Evolutionary conservation across 2,888 invertebrate species (phyloP), one percentile per base, ranked within the genome.

Genomic region (Laothoe populi): DNA sequence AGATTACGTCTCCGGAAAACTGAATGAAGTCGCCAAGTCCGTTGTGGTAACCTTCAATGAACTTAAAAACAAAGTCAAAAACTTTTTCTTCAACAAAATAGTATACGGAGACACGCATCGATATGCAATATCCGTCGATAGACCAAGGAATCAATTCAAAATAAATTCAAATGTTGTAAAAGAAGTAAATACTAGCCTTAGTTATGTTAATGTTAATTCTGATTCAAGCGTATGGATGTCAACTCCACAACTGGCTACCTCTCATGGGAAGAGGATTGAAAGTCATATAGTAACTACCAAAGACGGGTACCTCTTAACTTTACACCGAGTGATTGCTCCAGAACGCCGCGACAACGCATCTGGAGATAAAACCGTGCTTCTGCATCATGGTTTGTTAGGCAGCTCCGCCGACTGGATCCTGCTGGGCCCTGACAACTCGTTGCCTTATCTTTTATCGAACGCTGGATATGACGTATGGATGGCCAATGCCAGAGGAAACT

Each of bases 391-490:
- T 10, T 65, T 90, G 57, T 77, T 89, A 0, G 89, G 88, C 7
- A 89, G 88, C 66, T 89, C 90, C 0, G 84, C 84, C 0, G 89
- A 90, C 69, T 90, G 90, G 90, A 77, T 90, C 57, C 66, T 90
- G 62, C 72, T 86, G n/a, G 90, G 88, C 40, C 71, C 86, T 1
- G 68, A 73, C 57, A 81, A 84, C 62, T 85, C 88, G 4, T 75
- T 90, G n/a, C 86, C 89, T 0, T 90, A 88, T 61, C 67, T 87
- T 1, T 65, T 96, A 84, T 88, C 93, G 84, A 87, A 95, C 65
- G 82, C 82, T 1, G 94, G 94, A 0, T 94, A 92, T 65, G 94
- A 94, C 62, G 94, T 94, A 1, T 96, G 90, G 96, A 93, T 87
- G 93, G 84, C 87, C 10, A 94, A 94, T 57, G 83, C 87, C 0